Conservation (phyloP, 2,888 invertebrate genomes). For the Stenodera caucasica region DNA sequence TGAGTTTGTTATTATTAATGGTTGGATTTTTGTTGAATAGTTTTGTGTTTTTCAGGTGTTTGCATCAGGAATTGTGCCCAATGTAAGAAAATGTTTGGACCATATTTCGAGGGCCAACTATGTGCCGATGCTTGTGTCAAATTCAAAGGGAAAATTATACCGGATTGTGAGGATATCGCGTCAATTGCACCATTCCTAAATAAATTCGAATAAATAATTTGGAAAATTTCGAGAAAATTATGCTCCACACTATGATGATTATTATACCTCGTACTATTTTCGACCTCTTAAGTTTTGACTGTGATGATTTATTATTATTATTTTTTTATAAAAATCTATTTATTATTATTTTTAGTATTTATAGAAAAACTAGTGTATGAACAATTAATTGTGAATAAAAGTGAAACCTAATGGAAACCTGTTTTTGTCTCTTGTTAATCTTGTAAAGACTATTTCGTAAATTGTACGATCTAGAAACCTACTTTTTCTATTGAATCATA, state of each 20-base stretch:
- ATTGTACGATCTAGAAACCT: slow-evolving; percentile 22
- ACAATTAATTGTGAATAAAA: neutral
- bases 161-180: slow-evolving; percentile 81
- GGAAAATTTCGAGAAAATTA: neutral
- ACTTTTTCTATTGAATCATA: slow-evolving; percentile 7
- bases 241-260: too few relatives aligned
- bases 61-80: slow-evolving; percentile 87
- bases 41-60: slow-evolving; percentile 57
- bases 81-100: slow-evolving; percentile 86
- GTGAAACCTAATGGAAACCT: neutral
- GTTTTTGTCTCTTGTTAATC: neutral
- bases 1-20: slow-evolving; percentile 22
- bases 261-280: neutral
- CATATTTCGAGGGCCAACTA: slow-evolving; percentile 82
- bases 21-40: slow-evolving; percentile 1
- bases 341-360: slow-evolving; percentile 10
- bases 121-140: slow-evolving; percentile 85
- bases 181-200: slow-evolving; percentile 79
- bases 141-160: slow-evolving; percentile 79
- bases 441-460: neutral
- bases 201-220: slow-evolving; percentile 55
- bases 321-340: neutral
- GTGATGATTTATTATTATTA: neutral
- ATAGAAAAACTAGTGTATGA: neutral
- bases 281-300: slow-evolving; percentile 8